Evolutionary conservation across 2,113 vertebrate genomes (phyloP).

Genomic region (Connochaetes taurinus): DNA sequence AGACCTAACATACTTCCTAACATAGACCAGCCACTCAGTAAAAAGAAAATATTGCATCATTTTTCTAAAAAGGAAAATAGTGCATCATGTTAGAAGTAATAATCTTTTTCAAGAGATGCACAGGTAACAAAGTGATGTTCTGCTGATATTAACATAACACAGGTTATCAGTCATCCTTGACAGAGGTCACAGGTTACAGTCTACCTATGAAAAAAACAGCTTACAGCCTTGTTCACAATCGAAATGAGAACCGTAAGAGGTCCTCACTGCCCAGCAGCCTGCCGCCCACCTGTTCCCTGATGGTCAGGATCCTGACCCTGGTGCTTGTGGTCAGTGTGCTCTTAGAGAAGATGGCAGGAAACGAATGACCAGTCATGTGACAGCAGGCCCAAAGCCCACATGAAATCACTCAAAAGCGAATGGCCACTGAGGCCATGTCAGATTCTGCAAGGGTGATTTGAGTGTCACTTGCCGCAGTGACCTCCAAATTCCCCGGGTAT

Average conservation of each 20-base stretch:
- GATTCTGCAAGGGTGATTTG: background rate
- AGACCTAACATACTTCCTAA: background rate
- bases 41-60: background rate
- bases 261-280: background rate
- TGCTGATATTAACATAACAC: background rate
- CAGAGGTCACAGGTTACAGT: background rate
- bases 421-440: background rate
- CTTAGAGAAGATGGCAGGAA: background rate
- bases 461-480: background rate
- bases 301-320: background rate
- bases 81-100: background rate
- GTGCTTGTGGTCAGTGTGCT: accelerated
- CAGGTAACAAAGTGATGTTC: background rate
- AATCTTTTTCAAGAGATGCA: background rate
- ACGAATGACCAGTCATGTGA: accelerated
- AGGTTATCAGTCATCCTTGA: background rate
- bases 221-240: background rate
- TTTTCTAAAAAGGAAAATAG: background rate
- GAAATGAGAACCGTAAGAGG: background rate
- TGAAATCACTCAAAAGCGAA: background rate
- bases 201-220: background rate
- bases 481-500: background rate
- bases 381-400: background rate
- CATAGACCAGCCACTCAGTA: background rate
- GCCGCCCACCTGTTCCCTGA: no score